Base-by-base conservation (phyloP, 2,888 invertebrate species). In the Cephonodes hylas region DNA sequence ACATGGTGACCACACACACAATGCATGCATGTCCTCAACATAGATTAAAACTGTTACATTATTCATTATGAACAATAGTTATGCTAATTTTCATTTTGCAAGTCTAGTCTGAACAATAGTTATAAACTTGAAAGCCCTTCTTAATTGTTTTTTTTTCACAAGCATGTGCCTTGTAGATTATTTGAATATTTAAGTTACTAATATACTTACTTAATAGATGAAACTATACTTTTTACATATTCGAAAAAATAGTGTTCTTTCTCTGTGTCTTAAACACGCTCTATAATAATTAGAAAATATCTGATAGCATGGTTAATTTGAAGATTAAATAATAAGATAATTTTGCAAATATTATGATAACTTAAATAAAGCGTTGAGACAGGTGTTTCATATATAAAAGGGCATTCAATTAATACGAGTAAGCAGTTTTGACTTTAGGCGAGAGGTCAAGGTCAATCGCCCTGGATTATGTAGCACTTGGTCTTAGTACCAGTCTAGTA, bases 361-460 rank as follows among this genome's bases (percentile, higher is more conserved):
- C 1, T 20, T 44, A 3, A 22, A 18, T 20, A 0, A 18, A 22
- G 10, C 7, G 10, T 20, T 20, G 8, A 10, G 18, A 8, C 44
- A 44, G 18, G 44, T 20, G 20, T 20, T 44, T 3, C 10, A 48
- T 45, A 44, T 2, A 18, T 3, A 18, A 20, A 20, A 44, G 6
- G n/a, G 1, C 5, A 6, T 0, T 46, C 15, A n/a, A n/a, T n/a
- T 25, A n/a, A 22, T 25, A 15, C 8, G 27, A 15, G n/a, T 27
- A 27, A n/a, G 10, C n/a, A 10, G 13, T 15, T 18, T 25, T 22
- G 59, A 22, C 59, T 59, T 31, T 44, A 23, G 23, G 61, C 60
- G 57, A 60, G 59, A n/a, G 64, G 66, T 68, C 66, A 72, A 72
- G 71, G 72, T 68, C 68, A 69, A 42, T n/a, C 38, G 18, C 31